Conservation (phyloP, 2,888 invertebrate species). For the Noctua comes region DNA sequence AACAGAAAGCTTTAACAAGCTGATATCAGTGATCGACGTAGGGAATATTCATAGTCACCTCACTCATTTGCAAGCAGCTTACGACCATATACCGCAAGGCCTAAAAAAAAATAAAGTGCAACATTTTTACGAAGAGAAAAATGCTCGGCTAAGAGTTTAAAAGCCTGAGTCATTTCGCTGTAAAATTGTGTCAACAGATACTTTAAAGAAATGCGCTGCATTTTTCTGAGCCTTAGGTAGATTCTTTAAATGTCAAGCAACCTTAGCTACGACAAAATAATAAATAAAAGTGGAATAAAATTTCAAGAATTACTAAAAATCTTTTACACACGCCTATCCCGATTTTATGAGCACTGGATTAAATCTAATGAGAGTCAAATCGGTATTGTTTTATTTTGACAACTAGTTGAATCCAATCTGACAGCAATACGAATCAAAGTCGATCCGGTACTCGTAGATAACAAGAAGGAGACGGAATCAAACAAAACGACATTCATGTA, state of each 20-base stretch:
- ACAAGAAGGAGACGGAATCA: not conserved
- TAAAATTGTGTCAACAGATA: slow-evolving; percentile 32
- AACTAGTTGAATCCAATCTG: not conserved
- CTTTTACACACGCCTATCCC: not conserved
- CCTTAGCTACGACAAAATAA: not conserved
- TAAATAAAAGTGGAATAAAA: not conserved
- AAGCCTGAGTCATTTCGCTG: slow-evolving; percentile 21
- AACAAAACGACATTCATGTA: not conserved
- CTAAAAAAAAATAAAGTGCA: slow-evolving; percentile 7
- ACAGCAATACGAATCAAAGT: not conserved
- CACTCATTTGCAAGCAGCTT: not conserved
- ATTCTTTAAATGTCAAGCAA: slow-evolving; percentile 15
- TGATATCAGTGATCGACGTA: slow-evolving; percentile 46
- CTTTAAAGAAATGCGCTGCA: slow-evolving; percentile 20
- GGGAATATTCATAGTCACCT: slow-evolving; percentile 36
- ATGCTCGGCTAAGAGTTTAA: slow-evolving; percentile 7
- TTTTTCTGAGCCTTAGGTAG: slow-evolving; percentile 9
- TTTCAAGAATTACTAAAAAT: not conserved
- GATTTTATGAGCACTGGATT: not conserved
- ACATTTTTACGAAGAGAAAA: slow-evolving; percentile 9
- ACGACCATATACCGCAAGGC: not conserved
- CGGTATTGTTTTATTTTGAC: not conserved
- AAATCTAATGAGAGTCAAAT: not conserved
- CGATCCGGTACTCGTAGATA: not conserved
- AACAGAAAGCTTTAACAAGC: slow-evolving; percentile 53